Evolutionary conservation across 2,888 invertebrate genomes (phyloP).

Genomic region (Thymelicus acteon): DNA sequence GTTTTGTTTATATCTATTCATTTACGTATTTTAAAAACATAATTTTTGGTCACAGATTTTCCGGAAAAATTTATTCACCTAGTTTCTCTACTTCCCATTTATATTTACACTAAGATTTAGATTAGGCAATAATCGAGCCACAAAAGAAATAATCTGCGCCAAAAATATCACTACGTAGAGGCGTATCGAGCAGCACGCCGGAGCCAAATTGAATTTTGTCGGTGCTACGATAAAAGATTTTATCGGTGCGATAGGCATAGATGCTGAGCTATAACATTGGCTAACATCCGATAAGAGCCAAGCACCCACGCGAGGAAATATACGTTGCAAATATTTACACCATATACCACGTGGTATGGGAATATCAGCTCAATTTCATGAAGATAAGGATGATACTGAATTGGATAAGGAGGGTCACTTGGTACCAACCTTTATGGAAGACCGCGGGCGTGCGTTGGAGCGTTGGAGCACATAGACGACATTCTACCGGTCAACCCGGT

Average conservation of each 20-base stretch:
- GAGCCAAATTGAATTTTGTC: conserved; percentile 27
- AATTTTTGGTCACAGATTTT: no score
- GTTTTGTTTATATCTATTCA: no score
- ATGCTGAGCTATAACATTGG: conserved; percentile 38
- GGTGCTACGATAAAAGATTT: conserved; percentile 33
- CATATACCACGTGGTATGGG: neutral
- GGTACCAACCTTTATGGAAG: conserved; percentile 35
- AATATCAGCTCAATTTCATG: conserved; percentile 5
- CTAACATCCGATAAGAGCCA: conserved; percentile 40
- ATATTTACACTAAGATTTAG: neutral
- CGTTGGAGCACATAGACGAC: conserved; percentile 42
- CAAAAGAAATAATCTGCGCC: neutral
- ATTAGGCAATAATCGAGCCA: neutral
- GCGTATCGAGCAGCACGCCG: conserved; percentile 5
- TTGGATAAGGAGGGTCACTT: conserved; percentile 15
- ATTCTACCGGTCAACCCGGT: conserved; percentile 47
- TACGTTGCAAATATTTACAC: conserved; percentile 28
- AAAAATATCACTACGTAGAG: conserved; percentile 11
- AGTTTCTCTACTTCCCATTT: neutral
- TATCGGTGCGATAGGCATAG: conserved; percentile 40
- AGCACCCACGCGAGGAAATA: conserved; percentile 39
- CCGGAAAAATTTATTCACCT: no score
- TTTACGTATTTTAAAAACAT: no score
- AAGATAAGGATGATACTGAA: conserved; percentile 27
- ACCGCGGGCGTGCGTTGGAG: conserved; percentile 31